Evolutionary conservation across 2,888 invertebrate species (phyloP).

Genomic region (Caenorhabditis doughertyi): DNA sequence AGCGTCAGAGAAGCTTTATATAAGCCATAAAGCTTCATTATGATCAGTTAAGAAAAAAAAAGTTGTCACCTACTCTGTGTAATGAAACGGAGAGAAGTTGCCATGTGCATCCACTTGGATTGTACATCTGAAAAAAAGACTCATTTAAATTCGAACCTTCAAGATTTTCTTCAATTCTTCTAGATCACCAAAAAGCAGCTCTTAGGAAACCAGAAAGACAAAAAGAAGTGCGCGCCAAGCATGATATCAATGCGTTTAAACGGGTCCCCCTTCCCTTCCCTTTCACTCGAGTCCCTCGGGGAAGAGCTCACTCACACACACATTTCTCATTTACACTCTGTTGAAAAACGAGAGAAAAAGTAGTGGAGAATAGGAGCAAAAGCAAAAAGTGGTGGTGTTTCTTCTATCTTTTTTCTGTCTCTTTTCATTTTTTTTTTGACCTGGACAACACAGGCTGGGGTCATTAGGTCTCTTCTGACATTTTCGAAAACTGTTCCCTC

Average conservation of each 20-base stretch:
- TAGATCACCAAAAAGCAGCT: conserved; percentile 1
- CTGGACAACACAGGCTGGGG: conserved; percentile 48
- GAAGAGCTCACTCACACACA: conserved; percentile 34
- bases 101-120: conserved; percentile 72
- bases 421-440: conserved; percentile 47
- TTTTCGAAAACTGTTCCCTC: not conserved
- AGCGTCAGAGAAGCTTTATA: too few relatives aligned
- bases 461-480: too few relatives aligned
- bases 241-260: conserved; percentile 62
- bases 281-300: conserved; percentile 30
- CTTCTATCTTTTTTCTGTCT: conserved; percentile 5
- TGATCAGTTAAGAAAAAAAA: conserved; percentile 23
- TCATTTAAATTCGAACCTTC: not conserved
- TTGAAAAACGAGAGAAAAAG: conserved; percentile 60
- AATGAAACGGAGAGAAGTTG: conserved; percentile 81
- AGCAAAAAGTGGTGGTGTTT: conserved; percentile 13
- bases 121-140: conserved; percentile 60
- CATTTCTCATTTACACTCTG: conserved; percentile 68
- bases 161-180: too few relatives aligned
- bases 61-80: conserved; percentile 77
- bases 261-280: conserved; percentile 2
- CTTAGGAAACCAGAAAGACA: conserved; percentile 21
- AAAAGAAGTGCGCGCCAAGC: conserved; percentile 27
- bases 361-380: not conserved
- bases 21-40: too few relatives aligned